phyloP scores from a whole-genome alignment of 30 jellyfish, hydroid and myxozoan species.

The Catostylus mosaicus region DNA sequence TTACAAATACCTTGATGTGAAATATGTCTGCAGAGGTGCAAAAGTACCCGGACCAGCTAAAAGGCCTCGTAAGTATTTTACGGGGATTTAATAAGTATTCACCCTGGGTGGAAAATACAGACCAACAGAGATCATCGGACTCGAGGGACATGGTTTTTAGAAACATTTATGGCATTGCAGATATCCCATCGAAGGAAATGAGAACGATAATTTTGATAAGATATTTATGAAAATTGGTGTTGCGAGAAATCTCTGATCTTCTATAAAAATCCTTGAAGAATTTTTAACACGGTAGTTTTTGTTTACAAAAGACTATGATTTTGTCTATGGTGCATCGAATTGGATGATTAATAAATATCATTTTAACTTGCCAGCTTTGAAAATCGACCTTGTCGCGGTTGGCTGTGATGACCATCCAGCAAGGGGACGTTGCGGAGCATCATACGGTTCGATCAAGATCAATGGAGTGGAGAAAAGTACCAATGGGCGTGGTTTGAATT shows the following conservation, averaged over 20 bases:
- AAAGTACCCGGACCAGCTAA: conserved; percentile 33
- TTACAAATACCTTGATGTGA: conserved; percentile 65
- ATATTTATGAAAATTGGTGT: too few relatives aligned
- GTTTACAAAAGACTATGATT: neutral
- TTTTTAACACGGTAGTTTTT: too few relatives aligned
- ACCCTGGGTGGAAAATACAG: too few relatives aligned
- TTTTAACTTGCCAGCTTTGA: conserved; percentile 62
- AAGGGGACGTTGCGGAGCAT: conserved; percentile 64
- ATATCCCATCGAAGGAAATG: too few relatives aligned
- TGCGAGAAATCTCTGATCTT: too few relatives aligned
- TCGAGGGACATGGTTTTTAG: too few relatives aligned
- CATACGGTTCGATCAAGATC: conserved; percentile 63
- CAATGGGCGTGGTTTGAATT: conserved; percentile 62
- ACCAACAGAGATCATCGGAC: too few relatives aligned
- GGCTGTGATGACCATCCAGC: conserved; percentile 76
- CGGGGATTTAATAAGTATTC: too few relatives aligned
- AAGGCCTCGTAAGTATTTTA: conserved; percentile 52
- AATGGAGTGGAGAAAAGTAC: conserved; percentile 64
- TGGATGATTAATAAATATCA: neutral
- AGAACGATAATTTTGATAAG: too few relatives aligned
- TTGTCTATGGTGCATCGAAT: too few relatives aligned
- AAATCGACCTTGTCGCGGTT: conserved; percentile 52
- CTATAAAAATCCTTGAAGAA: too few relatives aligned
- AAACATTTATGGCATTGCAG: too few relatives aligned
- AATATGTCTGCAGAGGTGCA: conserved; percentile 68